Evolutionary conservation across 2,797 vertebrate genomes (phyloP), one percentile per base, ranked within the genome.

Genomic region (Spinus pinus): DNA sequence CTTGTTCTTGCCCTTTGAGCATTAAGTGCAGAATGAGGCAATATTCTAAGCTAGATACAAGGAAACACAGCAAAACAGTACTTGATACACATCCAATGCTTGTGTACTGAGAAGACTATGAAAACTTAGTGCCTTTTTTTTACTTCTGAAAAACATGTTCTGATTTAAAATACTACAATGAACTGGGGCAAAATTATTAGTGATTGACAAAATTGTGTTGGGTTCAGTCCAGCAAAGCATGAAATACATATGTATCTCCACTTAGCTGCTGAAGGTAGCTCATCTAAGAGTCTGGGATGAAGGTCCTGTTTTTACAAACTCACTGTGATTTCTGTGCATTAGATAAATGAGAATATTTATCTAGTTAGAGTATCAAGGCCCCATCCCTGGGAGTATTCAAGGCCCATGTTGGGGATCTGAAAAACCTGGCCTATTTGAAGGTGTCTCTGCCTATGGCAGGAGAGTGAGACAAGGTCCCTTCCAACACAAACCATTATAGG

Each of bases 51-150:
- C 39, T 91, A 85, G 60, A 83, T 94, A 92, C 81, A 14, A 44
- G 73, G 71, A 94, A 94, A 87, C 86, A 80, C 28, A 81, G 62
- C 75, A 87, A 61, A 93, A 87, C 92, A 93, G 12, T 57, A 11
- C 56, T 89, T 83, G 89, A 42, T 70, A 22, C 46, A 60, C 67
- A 23, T 37, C 84, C 87, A 87, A 0, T 33, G 46, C 47, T 66
- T 66, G 12, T 80, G 30, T 82, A 13, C 31, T 0, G 2, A 69
- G 46, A 71, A 67, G 58, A 12, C 12, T 13, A 12, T 30, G 66
- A 69, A 57, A 75, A 37, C 20, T 42, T 51, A 10, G 0, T 86
- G 65, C 12, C 24, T 44, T 58, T 39, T 51, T 54, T 49, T 62
- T 10, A 25, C 37, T 85, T 66, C 31, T 67, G 37, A 49, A 73